phyloP scores from a whole-genome alignment of 2,113 vertebrate species.

The Nematolebias whitei region DNA sequence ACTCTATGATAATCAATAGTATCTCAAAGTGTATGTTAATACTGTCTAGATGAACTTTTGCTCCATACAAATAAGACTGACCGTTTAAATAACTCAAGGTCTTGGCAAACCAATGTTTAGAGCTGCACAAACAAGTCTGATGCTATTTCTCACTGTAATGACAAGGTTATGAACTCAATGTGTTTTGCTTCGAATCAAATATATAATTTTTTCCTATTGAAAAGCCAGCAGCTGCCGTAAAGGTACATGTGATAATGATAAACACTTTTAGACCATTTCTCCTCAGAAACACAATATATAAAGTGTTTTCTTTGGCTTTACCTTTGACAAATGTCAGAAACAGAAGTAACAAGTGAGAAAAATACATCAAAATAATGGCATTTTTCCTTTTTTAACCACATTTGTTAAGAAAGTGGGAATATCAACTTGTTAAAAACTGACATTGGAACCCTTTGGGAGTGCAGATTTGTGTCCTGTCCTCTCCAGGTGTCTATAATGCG shows the following conservation, averaged over 20 bases:
- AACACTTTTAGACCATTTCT: not conserved
- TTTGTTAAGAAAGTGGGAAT: not conserved
- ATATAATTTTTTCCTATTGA: slow-evolving; percentile 1
- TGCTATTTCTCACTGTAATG: not conserved
- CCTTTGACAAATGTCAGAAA: not conserved
- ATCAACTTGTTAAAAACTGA: not conserved
- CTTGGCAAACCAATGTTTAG: no score
- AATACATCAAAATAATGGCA: no score
- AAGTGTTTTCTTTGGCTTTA: not conserved
- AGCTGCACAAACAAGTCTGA: not conserved
- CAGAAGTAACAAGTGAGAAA: not conserved
- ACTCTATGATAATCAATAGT: no score
- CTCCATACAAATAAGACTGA: no score
- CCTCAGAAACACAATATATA: not conserved
- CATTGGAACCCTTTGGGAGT: not conserved
- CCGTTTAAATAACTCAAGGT: not conserved
- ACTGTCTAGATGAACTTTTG: no score
- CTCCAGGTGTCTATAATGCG: not conserved
- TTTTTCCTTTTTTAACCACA: not conserved
- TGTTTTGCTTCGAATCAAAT: not conserved
- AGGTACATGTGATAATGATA: not conserved
- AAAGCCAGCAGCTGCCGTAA: not conserved
- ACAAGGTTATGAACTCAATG: not conserved
- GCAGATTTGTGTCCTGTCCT: not conserved
- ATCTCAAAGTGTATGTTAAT: no score